Conservation (phyloP, 2,113 vertebrate species). For the Stictonetta naevosa region DNA sequence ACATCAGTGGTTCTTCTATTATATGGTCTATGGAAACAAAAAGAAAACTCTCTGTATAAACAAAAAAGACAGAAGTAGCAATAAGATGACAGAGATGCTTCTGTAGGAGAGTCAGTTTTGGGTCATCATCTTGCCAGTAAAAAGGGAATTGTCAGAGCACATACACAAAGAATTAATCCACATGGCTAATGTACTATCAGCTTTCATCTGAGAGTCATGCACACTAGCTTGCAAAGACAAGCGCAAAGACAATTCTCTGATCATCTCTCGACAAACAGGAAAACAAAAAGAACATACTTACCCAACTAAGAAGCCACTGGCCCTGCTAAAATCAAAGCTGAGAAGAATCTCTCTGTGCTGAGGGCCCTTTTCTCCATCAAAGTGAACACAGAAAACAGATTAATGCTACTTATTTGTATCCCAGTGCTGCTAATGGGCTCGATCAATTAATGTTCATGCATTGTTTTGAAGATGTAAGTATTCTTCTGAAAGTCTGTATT, state of each 20-base stretch:
- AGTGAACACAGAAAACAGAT: background rate
- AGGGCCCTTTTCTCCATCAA: background rate
- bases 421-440: background rate
- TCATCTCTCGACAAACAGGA: background rate
- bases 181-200: background rate
- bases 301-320: background rate
- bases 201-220: background rate
- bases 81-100: background rate
- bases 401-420: background rate
- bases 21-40: background rate
- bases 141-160: background rate
- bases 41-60: background rate
- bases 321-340: background rate
- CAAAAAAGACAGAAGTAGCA: background rate
- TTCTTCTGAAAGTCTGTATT: conserved; percentile 17
- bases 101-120: background rate
- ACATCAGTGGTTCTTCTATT: background rate
- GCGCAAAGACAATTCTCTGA: background rate
- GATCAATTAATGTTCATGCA: background rate
- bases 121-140: background rate
- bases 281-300: background rate
- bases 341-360: background rate
- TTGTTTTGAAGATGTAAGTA: background rate
- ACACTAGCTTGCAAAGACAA: background rate
- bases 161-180: background rate